phyloP scores from a whole-genome alignment of 1,140 invertebrate species.

The Drosophila pachea region DNA sequence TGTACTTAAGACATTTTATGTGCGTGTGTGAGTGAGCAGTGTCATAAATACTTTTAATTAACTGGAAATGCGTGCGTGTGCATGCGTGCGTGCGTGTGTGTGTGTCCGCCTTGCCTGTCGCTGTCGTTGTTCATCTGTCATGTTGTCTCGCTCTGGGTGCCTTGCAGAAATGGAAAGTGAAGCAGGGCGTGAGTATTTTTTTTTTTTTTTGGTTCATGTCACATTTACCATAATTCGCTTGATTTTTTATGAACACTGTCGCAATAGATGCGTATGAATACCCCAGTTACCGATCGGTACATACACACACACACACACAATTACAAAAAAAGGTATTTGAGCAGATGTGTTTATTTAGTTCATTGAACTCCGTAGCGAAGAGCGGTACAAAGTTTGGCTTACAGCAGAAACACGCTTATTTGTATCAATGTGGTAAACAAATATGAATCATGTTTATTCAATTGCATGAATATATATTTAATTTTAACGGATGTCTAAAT shows the following conservation, averaged over 20 bases:
- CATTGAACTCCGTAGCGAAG: conserved; percentile 51
- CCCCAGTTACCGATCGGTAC: conserved; percentile 37
- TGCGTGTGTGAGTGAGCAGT: conserved; percentile 41
- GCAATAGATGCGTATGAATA: conserved; percentile 41
- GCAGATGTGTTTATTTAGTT: conserved; percentile 62
- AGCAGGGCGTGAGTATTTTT: conserved; percentile 47
- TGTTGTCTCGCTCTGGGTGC: conserved; percentile 26
- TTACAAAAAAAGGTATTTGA: conserved; percentile 38
- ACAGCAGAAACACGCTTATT: background rate
- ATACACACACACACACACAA: conserved; percentile 13
- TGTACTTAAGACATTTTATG: conserved; percentile 50
- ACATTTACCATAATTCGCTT: conserved; percentile 65
- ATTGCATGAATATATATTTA: no score
- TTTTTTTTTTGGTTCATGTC: conserved; percentile 29
- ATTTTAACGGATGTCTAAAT: no score
- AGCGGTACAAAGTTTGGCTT: background rate
- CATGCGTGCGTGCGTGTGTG: conserved; percentile 12
- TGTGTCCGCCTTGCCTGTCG: conserved; percentile 1
- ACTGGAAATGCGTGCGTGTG: conserved; percentile 58
- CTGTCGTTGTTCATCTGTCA: conserved; percentile 5
- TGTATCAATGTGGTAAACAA: background rate
- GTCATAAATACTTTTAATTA: conserved; percentile 75
- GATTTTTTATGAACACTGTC: conserved; percentile 45
- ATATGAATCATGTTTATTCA: background rate
- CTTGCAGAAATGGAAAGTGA: conserved; percentile 37